Evolutionary conservation across 2,888 invertebrate genomes (phyloP).

Genomic region (Acronicta psi): DNA sequence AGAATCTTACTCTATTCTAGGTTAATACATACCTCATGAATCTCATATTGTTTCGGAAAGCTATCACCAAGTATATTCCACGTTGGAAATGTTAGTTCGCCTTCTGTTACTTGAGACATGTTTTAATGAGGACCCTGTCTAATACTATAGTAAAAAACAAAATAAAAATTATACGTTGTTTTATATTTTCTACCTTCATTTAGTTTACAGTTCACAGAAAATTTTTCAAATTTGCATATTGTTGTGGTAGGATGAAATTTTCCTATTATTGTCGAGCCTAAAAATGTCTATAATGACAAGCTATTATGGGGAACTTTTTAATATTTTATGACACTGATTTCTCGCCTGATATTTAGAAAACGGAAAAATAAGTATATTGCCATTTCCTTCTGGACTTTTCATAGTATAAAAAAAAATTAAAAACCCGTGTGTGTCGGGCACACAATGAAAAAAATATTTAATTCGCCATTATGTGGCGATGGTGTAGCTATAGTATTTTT

Average conservation of each 20-base stretch:
- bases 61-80: slow-evolving; percentile 59
- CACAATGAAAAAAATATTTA: too few relatives aligned
- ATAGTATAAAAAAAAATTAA: too few relatives aligned
- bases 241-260: slow-evolving; percentile 13
- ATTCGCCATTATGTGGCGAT: too few relatives aligned
- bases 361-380: neutral
- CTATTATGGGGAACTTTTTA: neutral
- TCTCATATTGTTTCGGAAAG: slow-evolving; percentile 47
- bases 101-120: slow-evolving; percentile 51
- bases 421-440: too few relatives aligned
- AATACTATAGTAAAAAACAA: slow-evolving; percentile 54
- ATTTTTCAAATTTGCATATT: slow-evolving; percentile 23
- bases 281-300: slow-evolving; percentile 12
- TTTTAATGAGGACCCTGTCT: slow-evolving; percentile 31
- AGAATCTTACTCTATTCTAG: neutral
- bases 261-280: slow-evolving; percentile 3
- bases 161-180: slow-evolving; percentile 35
- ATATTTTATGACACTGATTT: slow-evolving; percentile 3
- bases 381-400: neutral
- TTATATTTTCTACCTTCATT: slow-evolving; percentile 36
- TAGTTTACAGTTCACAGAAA: slow-evolving; percentile 23
- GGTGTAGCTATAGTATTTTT: too few relatives aligned
- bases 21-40: slow-evolving; percentile 30
- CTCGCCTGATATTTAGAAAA: slow-evolving; percentile 1
- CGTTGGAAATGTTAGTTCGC: slow-evolving; percentile 12